A percentile compares a stretch with the other conserved stretches of the same genome.
Evolutionary conservation across 2,797 vertebrate genomes (phyloP).

Genomic region (Mus spretus): DNA sequence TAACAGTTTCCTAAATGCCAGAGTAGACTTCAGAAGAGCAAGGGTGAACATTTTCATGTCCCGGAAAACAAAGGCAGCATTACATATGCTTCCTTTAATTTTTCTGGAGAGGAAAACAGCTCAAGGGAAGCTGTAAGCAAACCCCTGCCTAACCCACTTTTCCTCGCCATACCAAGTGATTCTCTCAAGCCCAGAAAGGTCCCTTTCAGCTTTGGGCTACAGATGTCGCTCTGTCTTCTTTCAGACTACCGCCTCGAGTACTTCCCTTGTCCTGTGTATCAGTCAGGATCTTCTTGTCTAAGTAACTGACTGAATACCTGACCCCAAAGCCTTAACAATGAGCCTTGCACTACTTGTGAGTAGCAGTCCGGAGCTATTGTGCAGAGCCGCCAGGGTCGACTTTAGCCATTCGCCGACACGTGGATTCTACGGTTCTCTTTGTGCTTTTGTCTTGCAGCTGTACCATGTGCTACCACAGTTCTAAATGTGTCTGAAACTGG

Average conservation of each 20-base stretch:
- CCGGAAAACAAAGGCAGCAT: background rate
- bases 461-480: background rate
- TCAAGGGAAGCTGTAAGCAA: background rate
- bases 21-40: background rate
- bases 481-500: background rate
- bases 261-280: background rate
- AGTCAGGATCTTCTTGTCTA: constrained; percentile 15
- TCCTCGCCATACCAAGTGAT: background rate
- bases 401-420: background rate
- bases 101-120: background rate
- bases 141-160: background rate
- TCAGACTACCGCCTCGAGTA: background rate
- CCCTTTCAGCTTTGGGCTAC: background rate
- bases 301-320: background rate
- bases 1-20: background rate
- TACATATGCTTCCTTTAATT: constrained; percentile 4
- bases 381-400: background rate
- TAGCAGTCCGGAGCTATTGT: background rate
- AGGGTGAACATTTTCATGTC: background rate
- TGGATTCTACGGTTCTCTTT: background rate
- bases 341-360: background rate
- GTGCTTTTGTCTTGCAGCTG: background rate
- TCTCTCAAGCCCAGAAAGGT: background rate
- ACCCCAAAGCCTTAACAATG: background rate
- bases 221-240: background rate